Base-by-base conservation (phyloP, 1,140 invertebrate genomes). In the Zaprionus capensis region DNA sequence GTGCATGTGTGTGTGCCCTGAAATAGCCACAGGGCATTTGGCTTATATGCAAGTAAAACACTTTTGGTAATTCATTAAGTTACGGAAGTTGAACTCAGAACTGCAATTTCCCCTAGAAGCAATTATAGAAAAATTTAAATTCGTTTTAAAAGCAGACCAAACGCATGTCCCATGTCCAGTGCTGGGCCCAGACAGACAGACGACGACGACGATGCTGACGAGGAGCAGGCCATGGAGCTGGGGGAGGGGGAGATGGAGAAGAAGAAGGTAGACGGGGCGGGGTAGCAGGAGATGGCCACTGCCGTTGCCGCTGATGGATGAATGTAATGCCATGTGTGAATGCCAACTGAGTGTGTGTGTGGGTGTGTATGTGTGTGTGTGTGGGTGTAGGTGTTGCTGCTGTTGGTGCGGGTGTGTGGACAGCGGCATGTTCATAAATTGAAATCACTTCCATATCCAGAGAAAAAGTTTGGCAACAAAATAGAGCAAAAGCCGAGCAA, bases 81-180 rank as follows among this genome's bases (percentile, higher is more conserved):
- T 90, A 91, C 92, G 92, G 92, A 92, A 92, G 92, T 92, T 92
- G 88, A 91, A 92, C 92, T 92, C 88, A 91, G 91, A 92, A 92
- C 92, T 92, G 92, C 88, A 92, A 92, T 92, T 92, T 92, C 92
- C 92, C 91, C 90, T 91, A 91, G 85, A 91, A 92, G 82, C 91
- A 92, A 92, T 92, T 92, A 92, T 83, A 92, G 91, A 92, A 92
- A 92, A 92, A 90, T 91, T 92, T 92, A 92, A 92, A 92, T 91
- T 92, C 86, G 84, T 88, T 91, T 91, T 90, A 90, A 91, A 85
- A 74, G 73, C 86, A 85, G 76, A 81, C 83, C 80, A 69, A 76
- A 80, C 78, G 71, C 80, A 78, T 71, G 77, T 79, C 76, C 77
- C 73, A 76, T 84, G 81, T 70, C 82, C 82, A 74, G 77, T 66